Evolutionary conservation across 2,888 invertebrate genomes (phyloP).

Genomic region (Ferrisia virgata): DNA sequence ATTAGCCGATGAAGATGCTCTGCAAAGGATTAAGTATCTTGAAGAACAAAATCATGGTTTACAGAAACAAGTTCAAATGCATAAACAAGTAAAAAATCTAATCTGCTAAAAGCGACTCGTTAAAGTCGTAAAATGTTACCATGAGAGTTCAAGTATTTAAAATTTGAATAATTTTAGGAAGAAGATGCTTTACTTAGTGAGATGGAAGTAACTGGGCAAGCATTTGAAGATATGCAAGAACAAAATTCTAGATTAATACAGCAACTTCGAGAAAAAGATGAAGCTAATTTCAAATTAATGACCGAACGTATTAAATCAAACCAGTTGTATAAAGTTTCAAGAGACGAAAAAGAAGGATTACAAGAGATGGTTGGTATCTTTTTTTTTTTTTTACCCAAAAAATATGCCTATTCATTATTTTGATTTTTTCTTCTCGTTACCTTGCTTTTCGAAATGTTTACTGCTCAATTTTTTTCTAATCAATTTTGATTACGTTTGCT

Average conservation of each 20-base stretch:
- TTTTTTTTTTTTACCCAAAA: too few species aligned
- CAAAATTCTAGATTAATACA: slow-evolving; percentile 93
- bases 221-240: slow-evolving; percentile 99
- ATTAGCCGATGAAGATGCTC: slow-evolving; percentile 89
- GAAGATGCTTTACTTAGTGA: slow-evolving; percentile 96
- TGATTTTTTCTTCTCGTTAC: too few species aligned
- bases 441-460: too few species aligned
- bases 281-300: slow-evolving; percentile 98
- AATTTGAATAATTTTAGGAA: slow-evolving; percentile 60
- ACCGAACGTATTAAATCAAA: slow-evolving; percentile 94
- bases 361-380: slow-evolving; percentile 74
- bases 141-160: not conserved
- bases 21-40: slow-evolving; percentile 87
- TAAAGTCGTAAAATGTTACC: not conserved
- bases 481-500: not conserved
- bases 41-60: slow-evolving; percentile 91
- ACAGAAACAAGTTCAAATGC: slow-evolving; percentile 83
- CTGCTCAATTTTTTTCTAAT: not conserved
- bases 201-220: slow-evolving; percentile 99
- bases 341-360: slow-evolving; percentile 91
- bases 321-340: slow-evolving; percentile 86
- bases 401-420: too few species aligned
- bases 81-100: slow-evolving; percentile 65
- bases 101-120: too few species aligned
- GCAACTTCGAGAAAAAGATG: slow-evolving; percentile 93